These are phyloP conservation scores for Scrobipalpa costella DNA, from an alignment of 2,888 invertebrate species.

Conservation along the genomic window DNA sequence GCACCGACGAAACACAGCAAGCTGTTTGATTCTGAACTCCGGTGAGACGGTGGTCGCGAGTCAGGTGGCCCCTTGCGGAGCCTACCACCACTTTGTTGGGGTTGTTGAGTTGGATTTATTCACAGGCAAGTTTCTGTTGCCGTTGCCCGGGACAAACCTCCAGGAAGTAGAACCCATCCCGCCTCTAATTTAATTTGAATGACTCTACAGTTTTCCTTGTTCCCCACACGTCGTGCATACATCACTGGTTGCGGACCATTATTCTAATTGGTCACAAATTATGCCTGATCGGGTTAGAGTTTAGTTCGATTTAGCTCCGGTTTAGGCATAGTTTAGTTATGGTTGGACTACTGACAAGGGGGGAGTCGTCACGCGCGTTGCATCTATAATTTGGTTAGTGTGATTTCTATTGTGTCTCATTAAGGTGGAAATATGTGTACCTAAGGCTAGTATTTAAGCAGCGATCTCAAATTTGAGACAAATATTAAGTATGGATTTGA, in stretches of 20 bases:
- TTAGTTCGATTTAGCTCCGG: constrained; percentile 72
- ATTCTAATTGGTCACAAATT: constrained; percentile 82
- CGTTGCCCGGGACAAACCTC: no score
- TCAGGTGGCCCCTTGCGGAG: no score
- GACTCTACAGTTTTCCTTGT: constrained; percentile 44
- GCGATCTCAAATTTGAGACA: no score
- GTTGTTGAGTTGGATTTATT: no score
- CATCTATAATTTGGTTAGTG: constrained; percentile 61
- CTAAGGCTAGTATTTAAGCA: neutral
- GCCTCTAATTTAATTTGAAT: no score
- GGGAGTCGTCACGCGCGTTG: constrained; percentile 33
- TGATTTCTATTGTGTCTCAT: constrained; percentile 55
- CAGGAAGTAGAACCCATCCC: no score
- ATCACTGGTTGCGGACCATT: constrained; percentile 75
- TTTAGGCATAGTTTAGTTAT: constrained; percentile 47
- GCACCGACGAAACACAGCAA: no score
- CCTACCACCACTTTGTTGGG: no score
- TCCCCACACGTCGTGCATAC: constrained; percentile 68
- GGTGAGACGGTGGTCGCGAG: no score
- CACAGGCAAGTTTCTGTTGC: no score
- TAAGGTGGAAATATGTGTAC: constrained; percentile 45
- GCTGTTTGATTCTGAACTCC: no score
- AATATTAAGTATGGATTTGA: no score
- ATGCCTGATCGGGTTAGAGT: constrained; percentile 80
- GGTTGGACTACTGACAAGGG: constrained; percentile 29